Evolutionary conservation across 2,888 invertebrate genomes (phyloP), one percentile per base, ranked within the genome.

Genomic region (Euplexia lucipara): DNA sequence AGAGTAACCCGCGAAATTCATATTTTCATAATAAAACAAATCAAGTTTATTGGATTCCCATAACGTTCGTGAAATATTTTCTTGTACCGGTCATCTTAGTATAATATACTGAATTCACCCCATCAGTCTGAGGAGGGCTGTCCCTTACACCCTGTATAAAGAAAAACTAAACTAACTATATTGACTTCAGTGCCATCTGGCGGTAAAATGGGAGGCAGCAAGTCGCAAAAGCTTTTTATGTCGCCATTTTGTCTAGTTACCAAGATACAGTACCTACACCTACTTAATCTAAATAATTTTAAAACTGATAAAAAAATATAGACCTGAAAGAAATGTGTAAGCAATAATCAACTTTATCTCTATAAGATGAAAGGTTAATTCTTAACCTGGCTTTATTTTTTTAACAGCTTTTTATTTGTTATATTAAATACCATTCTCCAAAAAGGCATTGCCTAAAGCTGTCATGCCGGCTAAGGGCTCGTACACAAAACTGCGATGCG

Each of bases 361-460:
- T 3, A 7, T 16, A 20, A 0, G 2, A 0, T 16, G 3, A 39
- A 2, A 8, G 16, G 26, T 12, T 37, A 12, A 16, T 30, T 18
- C 2, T 0, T 16, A 53, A 42, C 14, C 5, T 12, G n/a, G 16
- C 6, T 41, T 16, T 1, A 7, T 30, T 14, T 18, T 37, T 37
- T 45, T 1, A 54, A 12, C 44, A 64, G 66, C 22, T 64, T 16
- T 32, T n/a, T 18, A 6, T 9, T 16, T 14, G 30, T 10, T 30
- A 22, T 10, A 16, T 6, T 54, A 37, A 39, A 35, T 57, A 47
- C 58, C 65, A 57, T 3, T 41, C 7, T 47, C 34, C 57, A 47
- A 42, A n/a, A 65, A 5, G 57, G 45, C 67, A 57, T 34, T 57
- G 3, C 37, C 22, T 3, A 0, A 66, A 67, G 66, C 69, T 7